Conservation (phyloP, 2,113 vertebrate genomes). For the Abramis brama region DNA sequence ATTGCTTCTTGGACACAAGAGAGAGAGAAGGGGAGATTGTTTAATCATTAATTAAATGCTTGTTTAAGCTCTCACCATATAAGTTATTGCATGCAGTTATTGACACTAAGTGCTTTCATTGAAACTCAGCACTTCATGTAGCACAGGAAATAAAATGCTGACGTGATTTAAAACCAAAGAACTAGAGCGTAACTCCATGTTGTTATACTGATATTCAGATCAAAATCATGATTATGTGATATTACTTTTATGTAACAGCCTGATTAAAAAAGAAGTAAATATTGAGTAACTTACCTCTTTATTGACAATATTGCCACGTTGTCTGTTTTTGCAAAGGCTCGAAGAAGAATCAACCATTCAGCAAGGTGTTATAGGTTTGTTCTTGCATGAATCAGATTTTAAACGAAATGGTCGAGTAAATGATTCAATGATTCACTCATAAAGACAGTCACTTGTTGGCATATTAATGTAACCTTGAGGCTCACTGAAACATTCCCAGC, state of each 20-base stretch:
- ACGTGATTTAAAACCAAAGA: background rate
- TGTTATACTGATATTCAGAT: too few species aligned
- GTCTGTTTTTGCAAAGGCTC: background rate
- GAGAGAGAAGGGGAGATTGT: background rate
- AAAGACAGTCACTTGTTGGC: background rate
- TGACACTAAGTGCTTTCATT: background rate
- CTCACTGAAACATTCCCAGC: background rate
- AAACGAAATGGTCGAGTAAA: background rate
- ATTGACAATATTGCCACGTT: background rate
- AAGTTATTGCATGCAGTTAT: background rate
- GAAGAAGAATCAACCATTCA: background rate
- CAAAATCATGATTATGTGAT: background rate
- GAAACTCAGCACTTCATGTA: background rate
- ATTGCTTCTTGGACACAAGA: background rate
- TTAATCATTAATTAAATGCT: constrained; percentile 5
- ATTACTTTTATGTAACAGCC: background rate
- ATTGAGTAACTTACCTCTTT: background rate
- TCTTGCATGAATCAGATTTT: background rate
- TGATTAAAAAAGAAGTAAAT: background rate
- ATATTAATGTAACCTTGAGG: background rate
- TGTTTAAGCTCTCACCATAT: constrained; percentile 13
- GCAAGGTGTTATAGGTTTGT: background rate
- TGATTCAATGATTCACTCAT: background rate
- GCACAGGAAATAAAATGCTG: background rate
- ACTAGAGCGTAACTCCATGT: background rate